phyloP scores from a whole-genome alignment of 2,888 invertebrate genomes.

The Candidula unifasciata region DNA sequence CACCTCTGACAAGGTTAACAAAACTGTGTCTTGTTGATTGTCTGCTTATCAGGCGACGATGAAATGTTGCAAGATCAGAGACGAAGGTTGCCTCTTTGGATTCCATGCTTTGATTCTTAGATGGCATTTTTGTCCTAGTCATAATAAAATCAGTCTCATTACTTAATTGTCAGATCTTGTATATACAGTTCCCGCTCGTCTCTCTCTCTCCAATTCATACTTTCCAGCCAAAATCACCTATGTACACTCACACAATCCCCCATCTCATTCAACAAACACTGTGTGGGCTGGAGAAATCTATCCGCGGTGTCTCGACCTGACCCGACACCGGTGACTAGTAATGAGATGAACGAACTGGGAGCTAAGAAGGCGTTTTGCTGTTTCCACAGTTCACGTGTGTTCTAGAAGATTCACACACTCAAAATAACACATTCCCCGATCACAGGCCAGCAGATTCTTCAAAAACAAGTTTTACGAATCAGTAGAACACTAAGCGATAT shows the following conservation, averaged over 20 bases:
- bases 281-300: background rate
- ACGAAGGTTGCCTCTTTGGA: too few species aligned
- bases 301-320: background rate
- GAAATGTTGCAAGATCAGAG: too few species aligned
- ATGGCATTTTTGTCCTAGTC: too few species aligned
- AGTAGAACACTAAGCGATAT: background rate
- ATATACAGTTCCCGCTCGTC: too few species aligned
- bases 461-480: background rate
- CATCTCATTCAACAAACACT: background rate
- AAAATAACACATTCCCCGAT: slow-evolving; percentile 11
- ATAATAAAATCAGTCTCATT: too few species aligned
- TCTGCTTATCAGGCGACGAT: too few species aligned
- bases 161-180: too few species aligned
- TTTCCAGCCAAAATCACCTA: too few species aligned
- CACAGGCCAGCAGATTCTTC: background rate
- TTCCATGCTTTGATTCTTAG: too few species aligned
- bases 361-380: slow-evolving; percentile 37
- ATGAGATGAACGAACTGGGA: slow-evolving; percentile 24
- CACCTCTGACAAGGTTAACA: too few species aligned
- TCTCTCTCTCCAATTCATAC: too few species aligned
- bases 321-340: slow-evolving; percentile 12
- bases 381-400: slow-evolving; percentile 50
- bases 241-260: background rate
- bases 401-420: slow-evolving; percentile 52
- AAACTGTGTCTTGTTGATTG: too few species aligned